phyloP scores from a whole-genome alignment of 53 echinoderm and acorn worm species.

The Actinopyga echinites region DNA sequence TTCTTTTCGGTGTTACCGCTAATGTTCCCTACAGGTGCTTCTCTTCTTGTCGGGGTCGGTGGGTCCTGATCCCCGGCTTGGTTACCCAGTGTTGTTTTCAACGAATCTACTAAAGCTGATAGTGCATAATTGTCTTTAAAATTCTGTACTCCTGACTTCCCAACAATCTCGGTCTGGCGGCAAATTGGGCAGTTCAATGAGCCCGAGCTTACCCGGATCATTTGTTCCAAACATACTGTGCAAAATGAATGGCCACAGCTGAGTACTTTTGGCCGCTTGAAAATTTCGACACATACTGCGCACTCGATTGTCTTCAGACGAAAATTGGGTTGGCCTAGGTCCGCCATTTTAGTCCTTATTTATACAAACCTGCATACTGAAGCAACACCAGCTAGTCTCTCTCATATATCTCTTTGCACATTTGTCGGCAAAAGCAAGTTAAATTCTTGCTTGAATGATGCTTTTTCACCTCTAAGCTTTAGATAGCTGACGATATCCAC shows the following conservation, averaged over 20 bases:
- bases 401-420: no score
- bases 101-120: neutral
- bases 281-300: slow-evolving; percentile 15
- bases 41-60: neutral
- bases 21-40: neutral
- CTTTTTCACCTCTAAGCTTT: no score
- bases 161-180: neutral
- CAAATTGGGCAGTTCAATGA: slow-evolving; percentile 26
- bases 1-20: neutral
- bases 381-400: no score
- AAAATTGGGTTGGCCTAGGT: neutral
- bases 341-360: neutral
- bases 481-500: no score
- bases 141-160: neutral
- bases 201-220: slow-evolving; percentile 18
- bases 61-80: neutral
- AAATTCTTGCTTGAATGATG: no score
- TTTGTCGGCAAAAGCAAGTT: no score
- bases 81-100: neutral
- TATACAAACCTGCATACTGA: no score
- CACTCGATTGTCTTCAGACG: slow-evolving; percentile 13
- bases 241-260: slow-evolving; percentile 32
- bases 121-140: slow-evolving; percentile 23
- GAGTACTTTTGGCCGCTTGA: slow-evolving; percentile 20
- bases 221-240: slow-evolving; percentile 15